These are phyloP conservation scores for Caenorhabditis sp. DNA, from an alignment of 2,888 invertebrate genomes.

Conservation along the genomic window DNA sequence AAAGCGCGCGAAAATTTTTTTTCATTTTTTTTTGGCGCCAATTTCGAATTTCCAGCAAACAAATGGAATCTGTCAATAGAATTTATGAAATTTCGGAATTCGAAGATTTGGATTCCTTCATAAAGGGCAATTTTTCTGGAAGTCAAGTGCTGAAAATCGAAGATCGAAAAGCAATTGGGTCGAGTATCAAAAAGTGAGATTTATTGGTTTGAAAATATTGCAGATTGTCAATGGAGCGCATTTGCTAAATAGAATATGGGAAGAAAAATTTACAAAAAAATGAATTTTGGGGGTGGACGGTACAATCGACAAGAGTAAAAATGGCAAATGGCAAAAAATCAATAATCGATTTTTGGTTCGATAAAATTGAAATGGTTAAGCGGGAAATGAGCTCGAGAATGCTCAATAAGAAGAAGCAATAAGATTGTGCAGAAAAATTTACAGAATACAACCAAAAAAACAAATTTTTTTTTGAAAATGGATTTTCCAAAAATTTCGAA, in stretches of 20 bases:
- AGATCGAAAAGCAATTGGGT: constrained; percentile 25
- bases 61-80: constrained; percentile 5
- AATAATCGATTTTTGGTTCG: too few relatives aligned
- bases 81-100: neutral
- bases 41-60: constrained; percentile 26
- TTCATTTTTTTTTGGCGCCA: neutral
- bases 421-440: too few relatives aligned
- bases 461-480: too few relatives aligned
- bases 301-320: too few relatives aligned
- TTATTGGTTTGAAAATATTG: neutral
- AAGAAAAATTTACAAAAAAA: too few relatives aligned
- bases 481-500: too few relatives aligned
- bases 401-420: too few relatives aligned
- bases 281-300: too few relatives aligned
- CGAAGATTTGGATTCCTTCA: neutral
- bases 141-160: constrained; percentile 33
- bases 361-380: too few relatives aligned
- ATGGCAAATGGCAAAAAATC: too few relatives aligned
- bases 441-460: too few relatives aligned
- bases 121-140: constrained; percentile 17
- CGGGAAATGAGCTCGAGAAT: too few relatives aligned
- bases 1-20: neutral
- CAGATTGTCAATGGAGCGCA: neutral
- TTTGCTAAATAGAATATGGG: neutral
- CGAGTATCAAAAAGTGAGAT: constrained; percentile 19